Evolutionary conservation across 2,797 vertebrate genomes (phyloP).

Genomic region (Dendrocincla fuliginosa): DNA sequence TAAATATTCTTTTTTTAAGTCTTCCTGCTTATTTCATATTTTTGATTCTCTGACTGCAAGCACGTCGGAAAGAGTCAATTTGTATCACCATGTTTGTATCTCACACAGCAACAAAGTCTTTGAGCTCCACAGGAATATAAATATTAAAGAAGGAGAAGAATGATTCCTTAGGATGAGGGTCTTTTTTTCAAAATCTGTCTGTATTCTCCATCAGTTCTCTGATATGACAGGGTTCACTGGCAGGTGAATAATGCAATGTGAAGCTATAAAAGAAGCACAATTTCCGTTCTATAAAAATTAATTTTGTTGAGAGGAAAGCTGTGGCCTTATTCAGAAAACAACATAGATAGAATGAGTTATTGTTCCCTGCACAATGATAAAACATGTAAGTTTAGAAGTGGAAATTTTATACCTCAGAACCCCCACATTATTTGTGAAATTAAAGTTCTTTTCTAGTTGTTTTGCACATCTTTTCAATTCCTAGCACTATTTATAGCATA

Average conservation of each 20-base stretch:
- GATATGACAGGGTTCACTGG: neutral
- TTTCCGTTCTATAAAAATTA: neutral
- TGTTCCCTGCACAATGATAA: neutral
- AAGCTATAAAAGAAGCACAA: neutral
- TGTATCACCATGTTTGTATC: neutral
- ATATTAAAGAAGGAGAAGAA: slow-evolving; percentile 36
- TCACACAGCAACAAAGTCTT: neutral
- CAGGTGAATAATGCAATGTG: neutral
- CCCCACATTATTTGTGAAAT: neutral
- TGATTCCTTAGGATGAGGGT: neutral
- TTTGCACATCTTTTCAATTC: neutral
- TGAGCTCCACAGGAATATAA: neutral
- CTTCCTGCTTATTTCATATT: neutral
- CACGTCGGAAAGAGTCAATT: neutral
- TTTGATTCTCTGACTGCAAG: neutral
- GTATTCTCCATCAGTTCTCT: neutral
- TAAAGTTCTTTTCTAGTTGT: neutral
- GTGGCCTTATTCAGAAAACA: neutral
- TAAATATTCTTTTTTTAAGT: neutral
- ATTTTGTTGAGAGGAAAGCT: neutral
- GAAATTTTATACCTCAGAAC: neutral
- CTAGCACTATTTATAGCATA: neutral
- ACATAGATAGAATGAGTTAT: neutral
- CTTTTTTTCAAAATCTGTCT: neutral
- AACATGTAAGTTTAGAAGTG: neutral